phyloP scores from a whole-genome alignment of 2,888 invertebrate genomes.

The Phengaris alcon region DNA sequence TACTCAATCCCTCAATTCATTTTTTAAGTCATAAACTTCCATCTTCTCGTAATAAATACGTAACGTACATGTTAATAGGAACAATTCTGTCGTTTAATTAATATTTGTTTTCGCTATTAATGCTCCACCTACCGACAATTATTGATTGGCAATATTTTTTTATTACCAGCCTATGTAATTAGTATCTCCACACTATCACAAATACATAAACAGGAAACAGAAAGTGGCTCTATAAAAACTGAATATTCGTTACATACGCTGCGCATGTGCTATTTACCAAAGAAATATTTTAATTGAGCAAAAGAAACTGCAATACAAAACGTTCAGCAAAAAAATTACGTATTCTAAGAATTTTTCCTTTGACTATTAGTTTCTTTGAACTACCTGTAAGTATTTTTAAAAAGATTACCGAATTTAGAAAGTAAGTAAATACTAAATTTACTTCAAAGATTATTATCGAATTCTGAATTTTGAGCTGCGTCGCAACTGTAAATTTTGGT shows the following conservation, averaged over 20 bases:
- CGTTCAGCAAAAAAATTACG: neutral
- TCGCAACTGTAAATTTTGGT: neutral
- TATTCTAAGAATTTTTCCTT: neutral
- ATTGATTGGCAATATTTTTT: slow-evolving; percentile 10
- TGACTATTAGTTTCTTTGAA: neutral
- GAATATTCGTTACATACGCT: slow-evolving; percentile 21
- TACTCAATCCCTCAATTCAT: too few relatives aligned
- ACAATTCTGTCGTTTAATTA: neutral
- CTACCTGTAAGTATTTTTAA: neutral
- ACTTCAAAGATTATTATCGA: too few relatives aligned
- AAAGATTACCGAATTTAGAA: neutral
- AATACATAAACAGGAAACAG: slow-evolving; percentile 19
- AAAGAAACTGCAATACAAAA: slow-evolving; percentile 13
- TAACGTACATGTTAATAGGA: neutral
- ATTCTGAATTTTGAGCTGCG: too few relatives aligned
- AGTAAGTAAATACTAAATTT: neutral
- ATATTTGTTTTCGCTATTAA: neutral
- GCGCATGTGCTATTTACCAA: slow-evolving; percentile 15
- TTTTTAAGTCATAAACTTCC: neutral
- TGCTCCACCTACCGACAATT: slow-evolving; percentile 3
- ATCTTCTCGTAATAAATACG: neutral
- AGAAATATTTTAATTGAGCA: slow-evolving; percentile 23
- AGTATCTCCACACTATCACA: slow-evolving; percentile 9
- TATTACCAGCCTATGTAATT: neutral
- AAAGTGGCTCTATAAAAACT: slow-evolving; percentile 21